Evolutionary conservation across 2,797 vertebrate genomes (phyloP).

Genomic region (Sebastes vulpes): DNA sequence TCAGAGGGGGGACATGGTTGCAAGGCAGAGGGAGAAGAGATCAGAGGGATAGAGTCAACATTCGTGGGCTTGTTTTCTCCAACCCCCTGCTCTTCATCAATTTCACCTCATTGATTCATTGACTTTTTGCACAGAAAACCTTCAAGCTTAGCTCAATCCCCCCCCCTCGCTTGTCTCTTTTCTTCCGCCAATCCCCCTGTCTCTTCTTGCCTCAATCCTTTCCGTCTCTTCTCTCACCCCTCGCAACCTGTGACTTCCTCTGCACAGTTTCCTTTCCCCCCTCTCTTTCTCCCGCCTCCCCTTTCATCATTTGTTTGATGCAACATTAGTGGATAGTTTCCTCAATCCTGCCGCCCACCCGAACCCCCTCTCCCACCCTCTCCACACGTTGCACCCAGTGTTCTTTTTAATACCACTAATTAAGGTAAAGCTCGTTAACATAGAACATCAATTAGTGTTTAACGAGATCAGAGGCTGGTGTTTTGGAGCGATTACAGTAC

Average conservation of each 20-base stretch:
- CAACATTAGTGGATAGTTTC: slow-evolving; percentile 72
- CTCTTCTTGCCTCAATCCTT: slow-evolving; percentile 65
- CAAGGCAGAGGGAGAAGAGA: slow-evolving; percentile 60
- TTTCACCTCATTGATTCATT: slow-evolving; percentile 75
- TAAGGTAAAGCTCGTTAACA: slow-evolving; percentile 89
- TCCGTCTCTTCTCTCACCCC: slow-evolving; percentile 66
- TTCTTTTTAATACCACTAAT: slow-evolving; percentile 87
- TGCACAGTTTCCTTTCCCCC: slow-evolving; percentile 38
- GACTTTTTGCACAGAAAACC: slow-evolving; percentile 67
- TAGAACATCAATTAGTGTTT: slow-evolving; percentile 87
- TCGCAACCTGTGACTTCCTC: slow-evolving; percentile 74
- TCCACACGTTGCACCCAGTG: slow-evolving; percentile 61
- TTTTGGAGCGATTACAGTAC: slow-evolving; percentile 84
- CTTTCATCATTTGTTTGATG: slow-evolving; percentile 73
- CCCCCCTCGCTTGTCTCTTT: slow-evolving; percentile 37
- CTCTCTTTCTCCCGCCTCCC: slow-evolving; percentile 33
- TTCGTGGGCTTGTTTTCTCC: slow-evolving; percentile 68
- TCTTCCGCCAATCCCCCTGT: slow-evolving; percentile 58
- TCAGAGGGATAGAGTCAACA: slow-evolving; percentile 77
- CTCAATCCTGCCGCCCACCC: slow-evolving; percentile 62
- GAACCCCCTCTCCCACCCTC: slow-evolving; percentile 42
- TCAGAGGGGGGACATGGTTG: slow-evolving; percentile 64
- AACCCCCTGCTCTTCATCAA: slow-evolving; percentile 71
- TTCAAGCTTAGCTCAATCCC: slow-evolving; percentile 54
- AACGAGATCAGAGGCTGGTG: slow-evolving; percentile 87